Evolutionary conservation across 2,797 vertebrate species (phyloP).

Genomic region (Sus cebifrons): DNA sequence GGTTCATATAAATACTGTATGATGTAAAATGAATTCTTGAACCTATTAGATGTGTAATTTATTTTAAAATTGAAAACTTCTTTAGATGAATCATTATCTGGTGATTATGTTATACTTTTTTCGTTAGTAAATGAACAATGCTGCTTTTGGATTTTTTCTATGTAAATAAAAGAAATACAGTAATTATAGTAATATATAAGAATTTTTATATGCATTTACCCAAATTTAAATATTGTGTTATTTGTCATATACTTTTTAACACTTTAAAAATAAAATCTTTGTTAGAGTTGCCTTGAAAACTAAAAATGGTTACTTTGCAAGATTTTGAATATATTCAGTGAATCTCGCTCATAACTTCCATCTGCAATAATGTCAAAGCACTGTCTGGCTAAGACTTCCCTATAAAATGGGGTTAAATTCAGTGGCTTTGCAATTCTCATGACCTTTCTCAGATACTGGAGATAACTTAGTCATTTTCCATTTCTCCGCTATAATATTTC

Average conservation of each 20-base stretch:
- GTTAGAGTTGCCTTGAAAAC: constrained; percentile 27
- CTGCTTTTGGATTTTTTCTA: constrained; percentile 3
- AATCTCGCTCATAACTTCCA: constrained; percentile 6
- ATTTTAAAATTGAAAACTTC: constrained; percentile 69
- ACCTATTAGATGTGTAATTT: constrained; percentile 64
- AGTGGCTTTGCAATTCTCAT: constrained; percentile 67
- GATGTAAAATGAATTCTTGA: constrained; percentile 69
- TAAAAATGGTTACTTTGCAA: constrained; percentile 34
- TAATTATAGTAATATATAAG: constrained; percentile 23
- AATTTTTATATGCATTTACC: constrained; percentile 54
- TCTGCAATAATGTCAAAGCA: constrained; percentile 56
- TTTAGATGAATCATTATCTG: constrained; percentile 39
- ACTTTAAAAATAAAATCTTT: constrained; percentile 39
- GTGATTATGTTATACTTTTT: constrained; percentile 64
- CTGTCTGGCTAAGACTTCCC: background rate
- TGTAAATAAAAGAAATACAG: constrained; percentile 47
- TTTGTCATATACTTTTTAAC: constrained; percentile 10
- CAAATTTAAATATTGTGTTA: constrained; percentile 40
- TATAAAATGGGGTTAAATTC: constrained; percentile 46
- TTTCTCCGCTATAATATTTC: constrained; percentile 80
- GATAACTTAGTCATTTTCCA: constrained; percentile 82
- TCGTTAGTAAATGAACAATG: constrained; percentile 27
- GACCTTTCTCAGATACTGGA: constrained; percentile 81
- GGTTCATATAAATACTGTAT: constrained; percentile 66
- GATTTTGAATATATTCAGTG: constrained; percentile 11